Conservation (phyloP, 2,113 vertebrate species). For the Mesembrinibis cayennensis region DNA sequence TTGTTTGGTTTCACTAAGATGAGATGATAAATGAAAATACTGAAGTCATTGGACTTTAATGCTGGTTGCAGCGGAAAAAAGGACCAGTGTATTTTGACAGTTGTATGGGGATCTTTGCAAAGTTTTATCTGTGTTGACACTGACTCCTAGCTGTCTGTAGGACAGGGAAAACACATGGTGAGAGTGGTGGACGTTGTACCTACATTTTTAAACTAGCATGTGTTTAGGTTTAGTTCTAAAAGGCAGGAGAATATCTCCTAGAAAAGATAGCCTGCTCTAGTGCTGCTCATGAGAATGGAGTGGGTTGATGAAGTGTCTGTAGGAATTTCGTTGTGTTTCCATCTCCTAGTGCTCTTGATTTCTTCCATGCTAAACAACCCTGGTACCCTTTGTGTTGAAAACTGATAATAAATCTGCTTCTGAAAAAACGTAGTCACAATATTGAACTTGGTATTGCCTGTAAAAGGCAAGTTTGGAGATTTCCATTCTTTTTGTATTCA, state of each 20-base stretch:
- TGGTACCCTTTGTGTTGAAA: background rate
- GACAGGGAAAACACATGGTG: slow-evolving; percentile 9
- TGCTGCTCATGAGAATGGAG: background rate
- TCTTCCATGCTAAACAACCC: background rate
- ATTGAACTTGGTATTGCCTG: background rate
- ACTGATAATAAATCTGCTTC: background rate
- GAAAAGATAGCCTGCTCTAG: background rate
- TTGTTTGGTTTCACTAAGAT: background rate
- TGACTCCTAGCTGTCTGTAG: background rate
- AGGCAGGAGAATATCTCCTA: background rate
- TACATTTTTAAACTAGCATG: background rate
- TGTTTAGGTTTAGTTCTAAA: background rate
- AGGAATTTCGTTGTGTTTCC: background rate
- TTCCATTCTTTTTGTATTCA: background rate
- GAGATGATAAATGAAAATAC: background rate
- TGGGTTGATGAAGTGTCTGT: background rate
- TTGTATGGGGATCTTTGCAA: background rate
- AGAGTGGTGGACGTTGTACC: background rate
- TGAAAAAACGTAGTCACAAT: background rate
- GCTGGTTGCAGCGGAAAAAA: background rate
- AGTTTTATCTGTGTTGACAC: slow-evolving; percentile 33
- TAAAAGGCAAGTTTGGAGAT: background rate
- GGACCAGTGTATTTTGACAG: background rate
- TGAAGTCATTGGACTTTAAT: background rate
- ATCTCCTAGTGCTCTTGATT: background rate